Evolutionary conservation across 2,888 invertebrate species (phyloP), one percentile per base, ranked within the genome.

Genomic region (Drosophila subsilvestris): DNA sequence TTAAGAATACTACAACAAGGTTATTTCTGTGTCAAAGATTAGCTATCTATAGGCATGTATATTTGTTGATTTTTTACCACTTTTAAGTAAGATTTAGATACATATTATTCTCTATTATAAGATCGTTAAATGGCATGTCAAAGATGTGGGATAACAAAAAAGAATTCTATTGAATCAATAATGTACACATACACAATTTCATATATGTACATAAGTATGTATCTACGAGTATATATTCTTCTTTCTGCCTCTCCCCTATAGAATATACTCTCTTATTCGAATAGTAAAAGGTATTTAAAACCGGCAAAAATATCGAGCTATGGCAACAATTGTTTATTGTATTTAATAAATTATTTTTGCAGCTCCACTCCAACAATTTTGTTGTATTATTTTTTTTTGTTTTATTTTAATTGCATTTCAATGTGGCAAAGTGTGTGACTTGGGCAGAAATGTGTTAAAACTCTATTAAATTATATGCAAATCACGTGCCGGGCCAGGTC

Each of bases 381-480:
- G 44, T 62, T 43, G 10, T 29, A 27, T 29, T 1, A 1, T 17
- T 43, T 27, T 5, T 18, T 25, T 45, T n/a, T 44, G 17, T 43
- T 10, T n/a, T 53, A 29, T 56, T 27, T 45, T 59, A 72, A 72
- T 72, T 72, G 72, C 65, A 73, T 72, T 72, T 73, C 45, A 55
- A 73, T 65, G 42, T 54, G 65, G 54, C 75, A 73, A 45, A 76
- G 77, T 63, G 63, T 72, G 65, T 69, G 79, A 81, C 74, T 68
- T 68, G 61, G 42, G 18, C 20, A 43, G 57, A 45, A 48, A 45
- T 48, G 44, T 72, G 57, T 71, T 49, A 66, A 74, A 77, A 67
- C 56, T 78, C 56, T 63, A 85, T 85, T 80, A 77, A 83, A 80
- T 76, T 79, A 78, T 72, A 76, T 83, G 63, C 59, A 61, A 67